These are phyloP conservation scores for Actinostola sp. DNA, from an alignment of 92 coral and sea anemone species.

Conservation along the genomic window DNA sequence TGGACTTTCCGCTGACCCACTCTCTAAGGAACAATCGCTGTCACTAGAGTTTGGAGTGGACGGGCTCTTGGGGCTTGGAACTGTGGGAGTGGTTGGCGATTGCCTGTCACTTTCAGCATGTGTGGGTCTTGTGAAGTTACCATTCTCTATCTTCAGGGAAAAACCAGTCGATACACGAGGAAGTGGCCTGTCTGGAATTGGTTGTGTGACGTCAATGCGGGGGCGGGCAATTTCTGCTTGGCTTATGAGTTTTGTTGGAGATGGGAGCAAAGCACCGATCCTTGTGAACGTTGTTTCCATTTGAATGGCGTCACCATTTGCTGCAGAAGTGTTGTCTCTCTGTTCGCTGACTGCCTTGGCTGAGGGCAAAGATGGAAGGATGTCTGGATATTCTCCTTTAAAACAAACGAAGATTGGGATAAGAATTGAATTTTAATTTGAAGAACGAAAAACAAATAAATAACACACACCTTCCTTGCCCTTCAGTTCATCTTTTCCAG, in stretches of 20 bases:
- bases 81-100: conserved; percentile 1
- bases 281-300: conserved; percentile 14
- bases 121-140: conserved; percentile 6
- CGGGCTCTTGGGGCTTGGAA: conserved; percentile 11
- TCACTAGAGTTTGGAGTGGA: conserved; percentile 21
- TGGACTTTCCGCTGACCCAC: conserved; percentile 1
- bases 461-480: background rate
- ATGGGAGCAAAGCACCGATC: conserved; percentile 29
- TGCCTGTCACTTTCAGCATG: background rate
- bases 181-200: background rate
- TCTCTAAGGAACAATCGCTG: conserved; percentile 13
- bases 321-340: background rate
- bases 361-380: conserved; percentile 32
- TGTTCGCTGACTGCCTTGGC: conserved; percentile 28
- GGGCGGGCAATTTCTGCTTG: background rate
- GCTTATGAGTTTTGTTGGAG: conserved; percentile 9
- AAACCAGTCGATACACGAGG: conserved; percentile 29
- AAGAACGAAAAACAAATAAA: background rate
- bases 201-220: background rate
- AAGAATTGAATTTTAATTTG: too few species aligned
- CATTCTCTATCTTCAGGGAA: conserved; percentile 16
- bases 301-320: background rate
- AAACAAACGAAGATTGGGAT: too few species aligned
- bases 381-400: conserved; percentile 23
- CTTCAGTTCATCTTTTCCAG: conserved; percentile 18